Evolutionary conservation across 2,888 invertebrate species (phyloP).

Genomic region (Chloromyia formosa): DNA sequence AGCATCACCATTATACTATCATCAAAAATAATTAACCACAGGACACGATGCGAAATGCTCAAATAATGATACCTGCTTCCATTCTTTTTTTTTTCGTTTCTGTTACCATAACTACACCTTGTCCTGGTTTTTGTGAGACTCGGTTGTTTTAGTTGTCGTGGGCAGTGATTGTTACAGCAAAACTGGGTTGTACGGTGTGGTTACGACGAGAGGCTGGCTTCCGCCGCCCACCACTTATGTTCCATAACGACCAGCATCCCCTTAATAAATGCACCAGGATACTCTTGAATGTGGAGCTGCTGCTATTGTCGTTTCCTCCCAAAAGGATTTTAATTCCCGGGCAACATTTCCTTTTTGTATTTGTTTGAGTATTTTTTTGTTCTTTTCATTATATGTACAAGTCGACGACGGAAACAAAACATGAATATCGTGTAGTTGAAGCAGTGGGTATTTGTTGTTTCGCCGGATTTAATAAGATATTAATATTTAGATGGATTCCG

Average conservation of each 20-base stretch:
- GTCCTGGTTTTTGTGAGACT: neutral
- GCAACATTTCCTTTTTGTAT: conserved; percentile 43
- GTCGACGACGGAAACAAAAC: conserved; percentile 22
- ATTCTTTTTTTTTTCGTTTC: conserved; percentile 20
- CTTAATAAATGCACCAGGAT: neutral
- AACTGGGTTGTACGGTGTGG: neutral
- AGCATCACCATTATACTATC: conserved; percentile 6
- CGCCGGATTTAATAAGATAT: neutral
- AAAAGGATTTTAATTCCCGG: conserved; percentile 46
- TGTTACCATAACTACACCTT: conserved; percentile 23
- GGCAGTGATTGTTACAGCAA: neutral
- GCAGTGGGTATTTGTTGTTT: too few relatives aligned
- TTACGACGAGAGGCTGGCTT: neutral
- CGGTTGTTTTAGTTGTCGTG: neutral
- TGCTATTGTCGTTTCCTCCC: conserved; percentile 44
- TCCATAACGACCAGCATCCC: neutral
- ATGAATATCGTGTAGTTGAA: neutral
- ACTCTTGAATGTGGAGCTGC: conserved; percentile 17
- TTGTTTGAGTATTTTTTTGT: neutral
- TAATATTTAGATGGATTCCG: neutral
- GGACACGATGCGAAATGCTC: conserved; percentile 41
- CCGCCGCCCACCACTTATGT: conserved; percentile 7
- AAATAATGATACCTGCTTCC: conserved; percentile 41
- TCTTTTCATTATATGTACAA: neutral
- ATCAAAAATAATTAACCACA: conserved; percentile 48